A percentile compares a stretch with the other conserved stretches of the same genome.
Conservation (phyloP, 2,113 vertebrate species). For the Myotis davidii region DNA sequence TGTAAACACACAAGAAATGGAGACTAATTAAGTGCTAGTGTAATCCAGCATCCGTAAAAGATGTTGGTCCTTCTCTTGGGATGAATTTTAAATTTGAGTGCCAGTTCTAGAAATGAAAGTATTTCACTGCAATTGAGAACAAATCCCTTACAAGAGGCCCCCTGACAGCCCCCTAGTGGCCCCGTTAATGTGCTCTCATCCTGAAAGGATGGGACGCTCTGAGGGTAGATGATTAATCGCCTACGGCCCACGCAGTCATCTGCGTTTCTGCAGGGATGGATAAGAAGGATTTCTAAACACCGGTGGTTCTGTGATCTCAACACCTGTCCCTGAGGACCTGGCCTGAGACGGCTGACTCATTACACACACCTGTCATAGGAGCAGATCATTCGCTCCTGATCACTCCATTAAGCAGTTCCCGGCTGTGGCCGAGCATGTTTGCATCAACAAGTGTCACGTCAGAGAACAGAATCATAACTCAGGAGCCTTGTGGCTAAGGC, state of each 20-base stretch:
- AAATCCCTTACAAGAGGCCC: background rate
- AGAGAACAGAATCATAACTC: constrained; percentile 20
- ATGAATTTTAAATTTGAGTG: background rate
- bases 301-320: constrained; percentile 38
- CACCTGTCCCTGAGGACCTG: constrained; percentile 42
- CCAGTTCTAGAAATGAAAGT: constrained; percentile 5
- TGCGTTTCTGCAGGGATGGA: background rate
- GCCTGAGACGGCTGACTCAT: constrained; percentile 66
- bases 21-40: background rate
- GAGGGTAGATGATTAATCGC: background rate
- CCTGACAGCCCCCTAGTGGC: background rate
- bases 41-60: background rate
- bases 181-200: background rate
- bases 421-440: background rate
- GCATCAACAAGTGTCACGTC: background rate
- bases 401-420: constrained; percentile 39
- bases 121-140: constrained; percentile 39
- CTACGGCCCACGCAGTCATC: background rate
- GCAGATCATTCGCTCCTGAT: constrained; percentile 46
- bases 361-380: constrained; percentile 49
- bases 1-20: background rate
- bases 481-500: background rate
- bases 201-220: background rate
- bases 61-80: background rate
- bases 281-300: constrained; percentile 29